Evolutionary conservation across 1,140 invertebrate genomes (phyloP), one percentile per base, ranked within the genome.

Genomic region (Dendroctonus valens): DNA sequence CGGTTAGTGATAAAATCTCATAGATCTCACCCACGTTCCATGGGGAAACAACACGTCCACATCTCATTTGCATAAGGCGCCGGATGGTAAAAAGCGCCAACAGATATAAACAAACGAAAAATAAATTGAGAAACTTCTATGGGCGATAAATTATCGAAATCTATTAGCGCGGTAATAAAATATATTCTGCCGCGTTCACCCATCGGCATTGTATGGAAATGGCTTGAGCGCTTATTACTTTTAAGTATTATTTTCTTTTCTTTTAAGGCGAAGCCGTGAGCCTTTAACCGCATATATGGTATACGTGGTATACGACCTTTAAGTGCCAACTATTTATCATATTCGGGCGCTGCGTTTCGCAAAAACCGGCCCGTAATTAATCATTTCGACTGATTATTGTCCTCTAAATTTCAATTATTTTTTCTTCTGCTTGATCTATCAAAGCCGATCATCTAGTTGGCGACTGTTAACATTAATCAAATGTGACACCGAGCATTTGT

Each of bases 111-210:
- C 59, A 60, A 60, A 49, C 50, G 50, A 40, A 50, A 60, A 60
- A 60, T 60, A 60, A 60, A 60, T 60, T 60, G 41, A 60, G 59
- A 60, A 60, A 60, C 49, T 60, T 60, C 46, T 60, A 60, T 60
- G 46, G 59, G 59, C 48, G 9, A 60, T 60, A 60, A 60, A 60
- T 60, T 60, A 60, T 60, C 59, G 39, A 60, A 60, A 60, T 60
- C 59, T 60, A 50, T 60, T 60, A 60, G 59, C 59, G 48, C 49
- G 14, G 59, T 60, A 51, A 60, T 60, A 60, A 60, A 60, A 50
- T 60, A 60, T 51, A 44, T 41, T 60, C 44, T 39, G 9, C 44
- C 9, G 37, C 14, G 37, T 40, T 60, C 59, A 51, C 46, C 59
- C 59, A 49, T 40, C 37, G 59, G 44, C 46, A 60, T 60, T 60